Evolutionary conservation across 2,113 vertebrate species (phyloP).

Genomic region (Hippocampus comes): DNA sequence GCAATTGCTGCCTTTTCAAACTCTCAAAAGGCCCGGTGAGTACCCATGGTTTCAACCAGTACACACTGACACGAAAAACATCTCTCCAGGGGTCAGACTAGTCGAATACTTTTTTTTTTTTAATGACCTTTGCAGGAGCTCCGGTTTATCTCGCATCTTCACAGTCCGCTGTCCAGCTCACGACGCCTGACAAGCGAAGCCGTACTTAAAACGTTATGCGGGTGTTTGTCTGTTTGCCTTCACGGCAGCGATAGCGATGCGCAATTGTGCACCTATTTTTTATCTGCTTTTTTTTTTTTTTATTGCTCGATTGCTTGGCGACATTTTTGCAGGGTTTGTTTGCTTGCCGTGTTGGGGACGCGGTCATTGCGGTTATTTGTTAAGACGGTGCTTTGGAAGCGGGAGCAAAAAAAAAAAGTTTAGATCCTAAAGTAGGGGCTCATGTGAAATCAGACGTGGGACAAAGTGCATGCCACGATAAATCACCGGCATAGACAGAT

Average conservation of each 20-base stretch:
- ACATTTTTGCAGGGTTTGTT: not conserved
- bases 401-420: not conserved
- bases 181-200: constrained; percentile 13
- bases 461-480: not conserved
- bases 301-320: not conserved
- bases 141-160: constrained; percentile 52
- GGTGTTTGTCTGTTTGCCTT: constrained; percentile 4
- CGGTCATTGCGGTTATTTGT: not conserved
- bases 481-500: not conserved
- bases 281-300: not conserved
- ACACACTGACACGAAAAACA: constrained; percentile 6
- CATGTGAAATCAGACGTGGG: too few relatives aligned
- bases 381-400: not conserved
- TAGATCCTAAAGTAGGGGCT: too few relatives aligned
- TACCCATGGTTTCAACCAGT: too few relatives aligned
- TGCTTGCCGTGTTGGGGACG: not conserved
- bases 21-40: not conserved
- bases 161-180: constrained; percentile 40
- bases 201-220: not conserved
- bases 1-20: not conserved
- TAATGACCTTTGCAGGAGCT: constrained; percentile 15
- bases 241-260: not conserved
- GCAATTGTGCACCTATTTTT: not conserved
- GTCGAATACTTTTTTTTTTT: constrained; percentile 20
- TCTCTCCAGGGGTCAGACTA: constrained; percentile 18